Conservation (phyloP, 2,797 vertebrate genomes). For the Allochrocebus solatus region DNA sequence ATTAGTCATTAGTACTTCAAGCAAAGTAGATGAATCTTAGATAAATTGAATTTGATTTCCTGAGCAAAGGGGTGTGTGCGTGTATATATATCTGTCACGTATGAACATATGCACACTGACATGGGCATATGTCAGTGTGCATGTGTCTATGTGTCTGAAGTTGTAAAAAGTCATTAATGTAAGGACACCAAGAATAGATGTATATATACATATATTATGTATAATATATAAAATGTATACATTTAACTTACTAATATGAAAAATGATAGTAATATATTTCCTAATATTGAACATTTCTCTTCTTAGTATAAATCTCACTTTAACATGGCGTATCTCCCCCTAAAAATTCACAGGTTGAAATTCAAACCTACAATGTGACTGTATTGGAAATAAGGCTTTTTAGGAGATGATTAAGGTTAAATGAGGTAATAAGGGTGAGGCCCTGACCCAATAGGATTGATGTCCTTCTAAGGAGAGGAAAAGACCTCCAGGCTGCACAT, state of each 20-base stretch:
- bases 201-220: no score
- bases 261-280: not conserved
- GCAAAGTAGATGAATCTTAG: no score
- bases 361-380: not conserved
- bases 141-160: no score
- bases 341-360: not conserved
- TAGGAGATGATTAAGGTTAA: not conserved
- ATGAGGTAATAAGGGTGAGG: not conserved
- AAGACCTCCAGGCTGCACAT: not conserved
- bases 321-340: not conserved
- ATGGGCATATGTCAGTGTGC: no score
- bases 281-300: not conserved
- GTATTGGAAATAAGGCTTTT: not conserved
- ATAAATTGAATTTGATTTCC: no score
- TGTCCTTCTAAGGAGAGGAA: not conserved
- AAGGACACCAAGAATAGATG: no score
- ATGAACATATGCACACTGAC: no score
- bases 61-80: no score
- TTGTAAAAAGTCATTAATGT: no score
- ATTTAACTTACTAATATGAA: not conserved
- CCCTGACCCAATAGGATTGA: not conserved
- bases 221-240: no score
- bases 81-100: no score
- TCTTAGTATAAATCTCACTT: not conserved
- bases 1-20: no score